Percentiles rank a stretch among this genome's conserved stretches.
These are phyloP conservation scores for Turnix velox DNA, from an alignment of 2,113 vertebrate genomes.

Conservation along the genomic window DNA sequence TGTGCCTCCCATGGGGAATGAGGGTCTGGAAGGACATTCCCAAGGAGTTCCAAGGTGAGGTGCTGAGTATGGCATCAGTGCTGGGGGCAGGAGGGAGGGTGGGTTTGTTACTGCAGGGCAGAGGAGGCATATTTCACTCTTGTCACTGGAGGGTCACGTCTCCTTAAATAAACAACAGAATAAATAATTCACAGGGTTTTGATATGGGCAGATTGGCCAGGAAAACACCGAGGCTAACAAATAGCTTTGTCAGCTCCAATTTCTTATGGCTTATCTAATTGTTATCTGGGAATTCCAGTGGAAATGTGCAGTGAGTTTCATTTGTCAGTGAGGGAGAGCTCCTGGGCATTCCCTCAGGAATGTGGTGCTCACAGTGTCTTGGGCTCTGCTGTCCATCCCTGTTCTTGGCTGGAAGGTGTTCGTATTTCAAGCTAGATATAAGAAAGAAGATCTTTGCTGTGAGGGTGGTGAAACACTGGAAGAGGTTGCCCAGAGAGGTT, in stretches of 20 bases:
- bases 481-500: too few species aligned
- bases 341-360: background rate
- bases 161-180: constrained; percentile 75
- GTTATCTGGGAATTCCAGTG: constrained; percentile 75
- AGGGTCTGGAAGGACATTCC: background rate
- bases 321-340: constrained; percentile 44
- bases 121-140: constrained; percentile 63
- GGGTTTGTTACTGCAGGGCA: background rate
- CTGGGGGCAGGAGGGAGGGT: background rate
- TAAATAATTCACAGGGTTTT: constrained; percentile 71
- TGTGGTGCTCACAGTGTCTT: background rate
- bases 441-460: too few species aligned
- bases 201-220: constrained; percentile 57
- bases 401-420: background rate
- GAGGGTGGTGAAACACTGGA: too few species aligned
- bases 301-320: constrained; percentile 74
- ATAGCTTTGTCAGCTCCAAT: constrained; percentile 83
- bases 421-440: too few species aligned
- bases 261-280: constrained; percentile 81
- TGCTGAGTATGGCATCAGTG: background rate
- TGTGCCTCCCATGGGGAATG: background rate
- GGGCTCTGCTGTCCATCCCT: background rate
- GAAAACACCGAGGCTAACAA: constrained; percentile 75
- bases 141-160: constrained; percentile 59
- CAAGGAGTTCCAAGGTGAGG: background rate